Evolutionary conservation across 2,797 vertebrate genomes (phyloP).

Genomic region (Squalus acanthias): DNA sequence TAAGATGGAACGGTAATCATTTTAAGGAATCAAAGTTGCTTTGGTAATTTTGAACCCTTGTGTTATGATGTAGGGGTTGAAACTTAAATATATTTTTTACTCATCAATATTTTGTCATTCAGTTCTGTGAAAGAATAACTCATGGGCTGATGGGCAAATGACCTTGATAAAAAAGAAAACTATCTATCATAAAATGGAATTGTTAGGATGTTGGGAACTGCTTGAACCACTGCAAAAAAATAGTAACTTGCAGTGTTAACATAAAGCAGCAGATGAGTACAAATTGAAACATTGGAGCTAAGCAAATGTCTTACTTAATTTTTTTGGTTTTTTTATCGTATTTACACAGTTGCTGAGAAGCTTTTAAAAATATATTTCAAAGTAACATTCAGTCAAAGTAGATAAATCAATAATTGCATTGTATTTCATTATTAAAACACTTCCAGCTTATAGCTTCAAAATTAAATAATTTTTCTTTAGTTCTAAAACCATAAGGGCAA

Average conservation of each 20-base stretch:
- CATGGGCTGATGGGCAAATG: background rate
- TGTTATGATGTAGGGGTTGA: background rate
- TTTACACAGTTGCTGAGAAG: background rate
- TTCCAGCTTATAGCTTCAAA: background rate
- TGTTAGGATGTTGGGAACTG: background rate
- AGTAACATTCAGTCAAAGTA: background rate
- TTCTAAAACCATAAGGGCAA: background rate
- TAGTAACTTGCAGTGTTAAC: background rate
- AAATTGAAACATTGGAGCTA: background rate
- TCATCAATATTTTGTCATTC: slow-evolving; percentile 9
- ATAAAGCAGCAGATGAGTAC: background rate
- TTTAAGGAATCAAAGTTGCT: slow-evolving; percentile 13
- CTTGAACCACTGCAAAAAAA: background rate
- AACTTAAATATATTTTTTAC: background rate
- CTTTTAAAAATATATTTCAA: background rate
- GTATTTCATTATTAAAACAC: slow-evolving; percentile 4
- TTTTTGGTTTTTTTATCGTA: background rate
- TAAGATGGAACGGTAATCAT: background rate
- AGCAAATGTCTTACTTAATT: background rate
- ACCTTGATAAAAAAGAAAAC: background rate
- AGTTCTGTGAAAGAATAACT: background rate
- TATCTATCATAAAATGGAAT: slow-evolving; percentile 7
- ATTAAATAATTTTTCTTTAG: background rate
- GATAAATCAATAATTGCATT: background rate
- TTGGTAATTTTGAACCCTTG: background rate